Evolutionary conservation across 2,888 invertebrate genomes (phyloP).

Genomic region (Ichneumoninae sp.): DNA sequence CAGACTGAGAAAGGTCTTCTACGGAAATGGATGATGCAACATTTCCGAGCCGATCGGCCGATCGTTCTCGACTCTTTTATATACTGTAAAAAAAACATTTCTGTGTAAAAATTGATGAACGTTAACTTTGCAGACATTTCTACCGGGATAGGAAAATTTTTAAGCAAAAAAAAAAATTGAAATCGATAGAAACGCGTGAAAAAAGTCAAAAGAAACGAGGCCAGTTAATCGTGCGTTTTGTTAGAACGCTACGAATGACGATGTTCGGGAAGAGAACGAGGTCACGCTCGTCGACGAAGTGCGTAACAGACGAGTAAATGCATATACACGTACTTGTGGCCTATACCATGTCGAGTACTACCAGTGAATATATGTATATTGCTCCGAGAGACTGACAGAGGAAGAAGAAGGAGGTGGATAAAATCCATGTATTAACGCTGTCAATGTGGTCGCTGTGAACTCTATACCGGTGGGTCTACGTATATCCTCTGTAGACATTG

Average conservation of each 20-base stretch:
- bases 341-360: neutral
- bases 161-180: neutral
- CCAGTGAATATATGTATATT: neutral
- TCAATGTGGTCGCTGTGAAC: neutral
- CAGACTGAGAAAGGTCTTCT: slow-evolving; percentile 37
- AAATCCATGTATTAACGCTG: neutral
- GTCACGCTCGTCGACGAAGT: slow-evolving; percentile 41
- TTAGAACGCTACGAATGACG: slow-evolving; percentile 3
- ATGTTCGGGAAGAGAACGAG: slow-evolving; percentile 48
- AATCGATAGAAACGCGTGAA: neutral
- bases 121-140: too few relatives aligned
- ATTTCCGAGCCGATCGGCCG: neutral
- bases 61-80: neutral
- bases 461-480: neutral
- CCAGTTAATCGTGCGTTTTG: neutral
- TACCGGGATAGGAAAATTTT: too few relatives aligned
- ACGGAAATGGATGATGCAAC: slow-evolving; percentile 68
- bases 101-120: neutral
- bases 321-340: neutral
- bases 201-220: neutral
- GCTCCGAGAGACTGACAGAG: neutral
- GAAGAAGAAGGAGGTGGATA: neutral
- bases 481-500: slow-evolving; percentile 16
- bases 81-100: neutral
- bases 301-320: slow-evolving; percentile 38